Evolutionary conservation across 1,140 invertebrate species (phyloP).

Genomic region (Drosophila arawakana): DNA sequence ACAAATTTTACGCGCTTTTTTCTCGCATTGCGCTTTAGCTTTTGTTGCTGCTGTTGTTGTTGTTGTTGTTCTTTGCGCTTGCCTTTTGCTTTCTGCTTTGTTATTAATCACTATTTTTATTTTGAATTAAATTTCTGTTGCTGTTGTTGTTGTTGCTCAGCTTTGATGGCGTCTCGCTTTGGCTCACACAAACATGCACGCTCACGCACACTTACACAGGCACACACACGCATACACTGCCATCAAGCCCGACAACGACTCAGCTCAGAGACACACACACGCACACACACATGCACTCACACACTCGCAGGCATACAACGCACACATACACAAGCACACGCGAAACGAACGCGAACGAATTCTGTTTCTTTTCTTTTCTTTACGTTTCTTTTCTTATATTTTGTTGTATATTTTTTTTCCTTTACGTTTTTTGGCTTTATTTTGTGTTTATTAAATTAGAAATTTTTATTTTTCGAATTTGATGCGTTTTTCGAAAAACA

Average conservation of each 20-base stretch:
- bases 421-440: slow-evolving; percentile 15
- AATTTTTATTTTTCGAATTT: background rate
- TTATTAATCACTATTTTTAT: slow-evolving; percentile 83
- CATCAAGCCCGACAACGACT: slow-evolving; percentile 18
- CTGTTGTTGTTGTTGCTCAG: slow-evolving; percentile 62
- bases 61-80: slow-evolving; percentile 37
- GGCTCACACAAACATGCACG: slow-evolving; percentile 49
- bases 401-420: background rate
- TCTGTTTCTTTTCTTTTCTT: slow-evolving; percentile 40
- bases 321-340: slow-evolving; percentile 23
- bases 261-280: background rate
- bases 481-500: background rate
- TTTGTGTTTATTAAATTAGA: background rate
- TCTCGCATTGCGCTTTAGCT: slow-evolving; percentile 39
- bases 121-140: slow-evolving; percentile 74
- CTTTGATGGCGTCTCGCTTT: slow-evolving; percentile 75
- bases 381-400: slow-evolving; percentile 7
- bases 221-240: slow-evolving; percentile 9
- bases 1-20: slow-evolving; percentile 12
- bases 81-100: slow-evolving; percentile 48
- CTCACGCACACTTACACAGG: slow-evolving; percentile 29
- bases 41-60: slow-evolving; percentile 29
- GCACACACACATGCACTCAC: slow-evolving; percentile 13
- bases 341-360: slow-evolving; percentile 51
- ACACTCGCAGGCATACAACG: slow-evolving; percentile 27